These are phyloP conservation scores for Elaphurus davidianus DNA, from an alignment of 2,113 vertebrate genomes.

Conservation along the genomic window DNA sequence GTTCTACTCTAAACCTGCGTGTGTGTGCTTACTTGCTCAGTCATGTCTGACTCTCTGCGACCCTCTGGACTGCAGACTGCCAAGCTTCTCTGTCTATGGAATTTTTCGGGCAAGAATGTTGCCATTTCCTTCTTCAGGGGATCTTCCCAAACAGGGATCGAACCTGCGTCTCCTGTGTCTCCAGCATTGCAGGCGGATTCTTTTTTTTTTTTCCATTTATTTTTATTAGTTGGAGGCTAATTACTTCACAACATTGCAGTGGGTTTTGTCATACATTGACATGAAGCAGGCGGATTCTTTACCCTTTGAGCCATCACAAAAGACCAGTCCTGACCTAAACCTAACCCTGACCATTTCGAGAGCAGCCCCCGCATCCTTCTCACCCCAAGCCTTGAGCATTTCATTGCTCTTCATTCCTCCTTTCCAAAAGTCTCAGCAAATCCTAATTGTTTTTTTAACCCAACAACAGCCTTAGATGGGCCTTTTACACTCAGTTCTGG, in stretches of 20 bases:
- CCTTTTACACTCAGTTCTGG: not conserved
- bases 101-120: not conserved
- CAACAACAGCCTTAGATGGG: not conserved
- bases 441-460: not conserved
- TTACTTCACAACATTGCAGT: too few relatives aligned
- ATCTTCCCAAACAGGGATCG: not conserved
- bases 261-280: too few relatives aligned
- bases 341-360: not conserved
- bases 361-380: not conserved
- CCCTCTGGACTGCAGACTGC: not conserved
- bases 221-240: too few relatives aligned
- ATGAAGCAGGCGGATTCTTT: not conserved
- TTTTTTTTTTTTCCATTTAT: not conserved
- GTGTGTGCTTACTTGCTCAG: not conserved
- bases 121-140: not conserved
- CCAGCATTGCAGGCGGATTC: not conserved
- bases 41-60: not conserved
- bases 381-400: not conserved
- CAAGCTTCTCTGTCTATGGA: not conserved
- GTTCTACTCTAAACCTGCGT: not conserved
- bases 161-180: not conserved
- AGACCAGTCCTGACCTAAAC: not conserved
- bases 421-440: not conserved
- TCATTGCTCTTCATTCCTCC: not conserved
- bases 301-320: not conserved